Evolutionary conservation across 1,140 invertebrate species (phyloP).

Genomic region (Leptinotarsa texana): DNA sequence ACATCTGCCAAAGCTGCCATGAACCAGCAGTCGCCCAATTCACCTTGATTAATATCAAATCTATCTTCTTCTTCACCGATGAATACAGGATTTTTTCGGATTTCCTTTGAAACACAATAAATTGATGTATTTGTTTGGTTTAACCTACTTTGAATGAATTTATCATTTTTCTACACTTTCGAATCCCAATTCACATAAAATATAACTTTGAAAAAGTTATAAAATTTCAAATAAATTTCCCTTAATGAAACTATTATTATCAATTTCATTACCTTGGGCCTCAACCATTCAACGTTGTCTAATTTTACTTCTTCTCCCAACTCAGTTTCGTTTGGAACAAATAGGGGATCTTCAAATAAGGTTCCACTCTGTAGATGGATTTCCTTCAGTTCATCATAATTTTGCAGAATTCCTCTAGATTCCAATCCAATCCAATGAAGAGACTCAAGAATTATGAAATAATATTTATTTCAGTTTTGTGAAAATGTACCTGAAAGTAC

Average conservation of each 20-base stretch:
- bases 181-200: no score
- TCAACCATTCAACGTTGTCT: constrained; percentile 95
- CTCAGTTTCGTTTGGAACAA: constrained; percentile 1
- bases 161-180: no score
- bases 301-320: constrained; percentile 67
- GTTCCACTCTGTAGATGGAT: not conserved
- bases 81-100: constrained; percentile 36
- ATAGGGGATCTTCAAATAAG: constrained; percentile 25
- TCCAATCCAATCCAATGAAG: constrained; percentile 17
- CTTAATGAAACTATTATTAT: constrained; percentile 16
- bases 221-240: no score
- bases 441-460: no score
- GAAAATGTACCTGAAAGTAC: no score
- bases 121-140: no score
- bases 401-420: constrained; percentile 18
- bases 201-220: no score
- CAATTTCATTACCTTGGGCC: constrained; percentile 82
- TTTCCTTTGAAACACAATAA: constrained; percentile 59
- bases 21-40: constrained; percentile 77
- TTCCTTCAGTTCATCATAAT: constrained; percentile 15
- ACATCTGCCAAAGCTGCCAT: constrained; percentile 74
- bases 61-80: constrained; percentile 94
- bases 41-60: constrained; percentile 76
- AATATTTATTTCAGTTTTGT: no score
- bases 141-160: no score